These are phyloP conservation scores for Micromussa lordhowensis DNA, from an alignment of 92 coral and sea anemone species.

Conservation along the genomic window DNA sequence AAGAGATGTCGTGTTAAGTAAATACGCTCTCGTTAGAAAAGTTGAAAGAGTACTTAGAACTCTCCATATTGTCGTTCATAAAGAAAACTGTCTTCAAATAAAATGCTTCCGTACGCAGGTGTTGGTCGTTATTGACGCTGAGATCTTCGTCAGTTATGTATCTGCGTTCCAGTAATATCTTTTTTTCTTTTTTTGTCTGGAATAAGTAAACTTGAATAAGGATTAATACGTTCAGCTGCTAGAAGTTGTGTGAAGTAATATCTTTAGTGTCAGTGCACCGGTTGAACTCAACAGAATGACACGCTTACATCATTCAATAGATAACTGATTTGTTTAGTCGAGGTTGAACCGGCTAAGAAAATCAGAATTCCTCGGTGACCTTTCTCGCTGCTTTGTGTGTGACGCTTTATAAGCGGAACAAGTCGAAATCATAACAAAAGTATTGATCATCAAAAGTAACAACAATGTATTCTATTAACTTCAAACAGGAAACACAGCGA, in stretches of 20 bases:
- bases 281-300: not conserved
- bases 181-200: not conserved
- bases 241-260: not conserved
- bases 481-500: not conserved
- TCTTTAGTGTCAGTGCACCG: not conserved
- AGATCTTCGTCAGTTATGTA: too few relatives aligned
- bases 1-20: not conserved
- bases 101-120: not conserved
- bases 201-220: not conserved
- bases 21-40: not conserved
- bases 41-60: not conserved
- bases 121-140: too few relatives aligned
- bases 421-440: not conserved
- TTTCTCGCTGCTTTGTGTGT: not conserved
- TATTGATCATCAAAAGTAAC: not conserved
- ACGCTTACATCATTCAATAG: not conserved
- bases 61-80: not conserved
- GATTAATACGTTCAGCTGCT: not conserved
- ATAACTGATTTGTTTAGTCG: not conserved
- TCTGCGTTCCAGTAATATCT: too few relatives aligned
- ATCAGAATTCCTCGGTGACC: not conserved
- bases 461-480: not conserved
- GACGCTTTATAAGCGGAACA: not conserved
- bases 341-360: not conserved
- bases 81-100: not conserved